phyloP scores from a whole-genome alignment of 2,888 invertebrate genomes.

The Volucella inanis region DNA sequence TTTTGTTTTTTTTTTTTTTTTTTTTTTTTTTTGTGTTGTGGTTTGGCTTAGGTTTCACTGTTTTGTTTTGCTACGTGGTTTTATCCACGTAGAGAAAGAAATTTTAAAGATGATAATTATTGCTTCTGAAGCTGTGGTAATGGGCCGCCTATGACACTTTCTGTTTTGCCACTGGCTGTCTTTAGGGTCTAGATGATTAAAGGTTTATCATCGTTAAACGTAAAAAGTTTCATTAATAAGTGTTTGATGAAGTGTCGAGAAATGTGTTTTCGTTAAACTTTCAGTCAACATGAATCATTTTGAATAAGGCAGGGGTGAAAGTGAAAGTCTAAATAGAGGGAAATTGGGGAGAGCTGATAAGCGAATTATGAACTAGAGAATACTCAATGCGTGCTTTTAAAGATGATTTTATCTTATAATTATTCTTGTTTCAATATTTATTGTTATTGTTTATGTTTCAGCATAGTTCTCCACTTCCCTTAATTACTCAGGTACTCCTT shows the following conservation, averaged over 20 bases:
- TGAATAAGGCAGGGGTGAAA: conserved; percentile 31
- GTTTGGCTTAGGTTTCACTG: conserved; percentile 48
- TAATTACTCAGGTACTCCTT: too few relatives aligned
- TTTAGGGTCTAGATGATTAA: too few relatives aligned
- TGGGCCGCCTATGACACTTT: too few relatives aligned
- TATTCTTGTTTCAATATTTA: too few relatives aligned
- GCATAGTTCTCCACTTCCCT: too few relatives aligned
- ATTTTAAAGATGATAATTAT: conserved; percentile 52
- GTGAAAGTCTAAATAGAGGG: conserved; percentile 36
- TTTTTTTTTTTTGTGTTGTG: conserved; percentile 44
- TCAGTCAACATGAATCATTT: neutral
- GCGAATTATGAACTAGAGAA: neutral
- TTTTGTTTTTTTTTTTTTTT: conserved; percentile 23
- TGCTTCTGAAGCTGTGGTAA: conserved; percentile 8
- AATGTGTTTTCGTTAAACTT: too few relatives aligned
- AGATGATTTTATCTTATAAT: too few relatives aligned
- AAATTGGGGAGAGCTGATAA: conserved; percentile 4
- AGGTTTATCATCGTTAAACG: too few relatives aligned
- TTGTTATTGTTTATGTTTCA: too few relatives aligned
- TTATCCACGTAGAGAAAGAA: conserved; percentile 62
- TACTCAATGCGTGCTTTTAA: too few relatives aligned
- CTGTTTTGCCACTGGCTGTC: too few relatives aligned
- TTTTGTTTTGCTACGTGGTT: conserved; percentile 26
- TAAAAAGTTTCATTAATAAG: conserved; percentile 7
- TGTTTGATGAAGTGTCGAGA: neutral